Base-by-base conservation (phyloP, 2,888 invertebrate genomes). In the Priocnemis perturbator region DNA sequence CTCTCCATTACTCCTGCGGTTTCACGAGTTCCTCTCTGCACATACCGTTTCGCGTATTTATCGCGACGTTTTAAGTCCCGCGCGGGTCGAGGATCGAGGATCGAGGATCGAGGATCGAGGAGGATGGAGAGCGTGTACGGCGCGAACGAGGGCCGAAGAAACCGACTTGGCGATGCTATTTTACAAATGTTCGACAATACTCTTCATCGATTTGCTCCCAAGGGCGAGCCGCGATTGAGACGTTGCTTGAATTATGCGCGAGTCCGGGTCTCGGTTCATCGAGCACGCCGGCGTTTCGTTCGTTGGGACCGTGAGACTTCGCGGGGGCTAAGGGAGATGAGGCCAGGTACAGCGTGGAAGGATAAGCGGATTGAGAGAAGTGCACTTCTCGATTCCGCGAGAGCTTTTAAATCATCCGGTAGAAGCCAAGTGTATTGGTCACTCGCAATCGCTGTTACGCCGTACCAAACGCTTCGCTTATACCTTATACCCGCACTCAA, bases 171-270 rank as follows among this genome's bases (percentile, higher is more conserved):
- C 62, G 15, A 50, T 50, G 52, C 56, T 52, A 67, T 67, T 58
- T 62, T 62, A 67, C 62, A 48, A 62, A 67, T 67, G 62, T 62
- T 67, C 62, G 57, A 67, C 67, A 58, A 45, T 57, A 17, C 60
- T 21, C 60, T 20, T 57, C 48, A 56, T 61, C 50, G 48, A 23
- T 9, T 15, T 57, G 62, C 67, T 53, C 62, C 53, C 62, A 67
- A 62, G 52, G 67, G 53, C 48, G 52, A 45, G 55, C 55, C 11
- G 48, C 47, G 70, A 81, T 82, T 79, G 74, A 79, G 78, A 78
- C 74, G 74, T 78, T 60, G 63, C 56, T 58, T 71, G 74, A 78
- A 77, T 81, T 76, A 79, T 75, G 77, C 60, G 71, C 64, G 58
- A 69, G 52, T 60, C 52, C 37, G 44, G 56, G 63, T 66, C 68